phyloP scores from a whole-genome alignment of 2,888 invertebrate species.

The Anaspis maculata region DNA sequence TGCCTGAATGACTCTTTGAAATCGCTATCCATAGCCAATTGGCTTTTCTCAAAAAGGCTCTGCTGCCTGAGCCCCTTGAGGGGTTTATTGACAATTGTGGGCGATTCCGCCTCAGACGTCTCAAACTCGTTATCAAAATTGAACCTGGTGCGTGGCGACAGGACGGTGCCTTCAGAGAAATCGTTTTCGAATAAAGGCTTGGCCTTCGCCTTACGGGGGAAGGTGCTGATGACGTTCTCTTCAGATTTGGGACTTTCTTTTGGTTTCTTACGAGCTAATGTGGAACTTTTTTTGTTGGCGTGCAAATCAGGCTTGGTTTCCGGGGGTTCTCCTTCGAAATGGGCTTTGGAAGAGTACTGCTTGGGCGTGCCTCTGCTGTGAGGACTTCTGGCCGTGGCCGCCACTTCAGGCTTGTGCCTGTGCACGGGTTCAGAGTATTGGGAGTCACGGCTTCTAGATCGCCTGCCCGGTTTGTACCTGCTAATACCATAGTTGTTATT shows the following conservation, averaged over 20 bases:
- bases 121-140: conserved; percentile 38
- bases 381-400: conserved; percentile 20
- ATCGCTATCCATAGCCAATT: too few species aligned
- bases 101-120: conserved; percentile 32
- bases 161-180: conserved; percentile 45
- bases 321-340: conserved; percentile 49
- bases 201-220: conserved; percentile 39
- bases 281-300: conserved; percentile 29
- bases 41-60: conserved; percentile 22
- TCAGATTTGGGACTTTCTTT: conserved; percentile 34
- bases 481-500: too few species aligned
- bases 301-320: conserved; percentile 26
- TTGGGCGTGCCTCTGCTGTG: conserved; percentile 23
- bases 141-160: conserved; percentile 19
- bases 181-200: conserved; percentile 62
- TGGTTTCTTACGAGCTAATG: conserved; percentile 27
- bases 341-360: conserved; percentile 26
- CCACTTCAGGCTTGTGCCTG: conserved; percentile 33
- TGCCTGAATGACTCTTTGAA: too few species aligned
- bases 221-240: conserved; percentile 28
- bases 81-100: conserved; percentile 16
- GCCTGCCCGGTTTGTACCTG: conserved; percentile 44
- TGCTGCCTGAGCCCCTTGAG: conserved; percentile 18
- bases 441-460: conserved; percentile 42
- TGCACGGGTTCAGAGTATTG: conserved; percentile 36